A percentile compares a stretch with the other conserved stretches of the same genome.
phyloP scores from a whole-genome alignment of 2,113 vertebrate species.

The Lepidothrix coronata region DNA sequence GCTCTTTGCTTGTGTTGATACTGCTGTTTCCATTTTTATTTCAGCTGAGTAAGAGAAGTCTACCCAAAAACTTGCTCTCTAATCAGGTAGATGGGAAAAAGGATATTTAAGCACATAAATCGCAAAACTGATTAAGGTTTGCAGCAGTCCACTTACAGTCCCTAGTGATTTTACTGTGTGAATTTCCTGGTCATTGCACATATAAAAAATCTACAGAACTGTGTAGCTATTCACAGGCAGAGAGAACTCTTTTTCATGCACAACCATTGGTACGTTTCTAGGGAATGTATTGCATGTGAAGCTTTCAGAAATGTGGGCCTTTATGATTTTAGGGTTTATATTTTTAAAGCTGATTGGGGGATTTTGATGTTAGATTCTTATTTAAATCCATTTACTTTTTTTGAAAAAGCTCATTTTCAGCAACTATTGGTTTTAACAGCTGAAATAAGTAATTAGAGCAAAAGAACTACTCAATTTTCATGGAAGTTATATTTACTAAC shows the following conservation, averaged over 20 bases:
- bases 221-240: not conserved
- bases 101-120: not conserved
- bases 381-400: not conserved
- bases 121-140: not conserved
- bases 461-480: not conserved
- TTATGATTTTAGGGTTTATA: not conserved
- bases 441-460: not conserved
- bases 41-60: not conserved
- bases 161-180: not conserved
- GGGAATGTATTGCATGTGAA: not conserved
- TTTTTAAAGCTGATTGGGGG: not conserved
- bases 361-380: not conserved
- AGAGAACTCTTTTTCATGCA: not conserved
- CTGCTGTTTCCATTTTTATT: slow-evolving; percentile 22
- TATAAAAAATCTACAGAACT: not conserved
- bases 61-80: not conserved
- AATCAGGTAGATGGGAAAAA: not conserved
- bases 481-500: not conserved
- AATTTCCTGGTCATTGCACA: not conserved
- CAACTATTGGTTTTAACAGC: not conserved
- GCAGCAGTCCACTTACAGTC: not conserved
- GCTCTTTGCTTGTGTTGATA: not conserved
- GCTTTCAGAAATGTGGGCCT: not conserved
- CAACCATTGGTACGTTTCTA: not conserved
- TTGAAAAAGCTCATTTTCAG: not conserved